A percentile compares a stretch with the other conserved stretches of the same genome.
Conservation (phyloP, 2,797 vertebrate species). For the Ciconia nigra region DNA sequence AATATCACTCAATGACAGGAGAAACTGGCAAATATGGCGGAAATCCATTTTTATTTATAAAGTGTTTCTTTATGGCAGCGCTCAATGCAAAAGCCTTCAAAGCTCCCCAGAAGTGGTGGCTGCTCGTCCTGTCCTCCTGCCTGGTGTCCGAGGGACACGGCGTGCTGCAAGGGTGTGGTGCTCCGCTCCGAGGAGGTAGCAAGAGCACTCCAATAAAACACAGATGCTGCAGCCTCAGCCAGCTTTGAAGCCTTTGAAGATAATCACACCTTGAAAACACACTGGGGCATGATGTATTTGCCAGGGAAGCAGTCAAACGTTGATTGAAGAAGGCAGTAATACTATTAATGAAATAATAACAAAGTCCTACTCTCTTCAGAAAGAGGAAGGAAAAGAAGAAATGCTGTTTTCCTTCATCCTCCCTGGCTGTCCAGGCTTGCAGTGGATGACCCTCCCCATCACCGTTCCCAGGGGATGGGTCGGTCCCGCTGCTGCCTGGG, state of each 20-base stretch:
- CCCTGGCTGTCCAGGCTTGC: not conserved
- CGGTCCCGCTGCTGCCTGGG: not conserved
- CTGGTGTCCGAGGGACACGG: not conserved
- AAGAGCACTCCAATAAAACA: not conserved
- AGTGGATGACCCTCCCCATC: not conserved
- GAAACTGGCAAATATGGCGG: not conserved
- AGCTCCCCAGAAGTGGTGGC: fast-evolving
- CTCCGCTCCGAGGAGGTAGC: not conserved
- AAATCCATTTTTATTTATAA: not conserved
- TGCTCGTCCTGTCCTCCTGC: not conserved
- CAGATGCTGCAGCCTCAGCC: constrained; percentile 1
- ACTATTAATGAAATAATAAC: not conserved
- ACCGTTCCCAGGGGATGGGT: not conserved
- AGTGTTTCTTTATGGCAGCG: not conserved
- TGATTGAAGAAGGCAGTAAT: constrained; percentile 17
- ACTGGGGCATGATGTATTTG: not conserved
- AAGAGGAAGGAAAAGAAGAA: not conserved
- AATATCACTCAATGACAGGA: not conserved
- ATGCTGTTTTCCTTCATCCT: not conserved
- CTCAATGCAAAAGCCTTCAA: not conserved
- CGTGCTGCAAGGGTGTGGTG: not conserved
- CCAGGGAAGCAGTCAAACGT: constrained; percentile 1
- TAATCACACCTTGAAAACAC: constrained; percentile 27
- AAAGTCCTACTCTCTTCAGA: not conserved
- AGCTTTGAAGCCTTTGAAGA: constrained; percentile 39